Conservation (phyloP, 1,140 invertebrate genomes). For the Nylanderia fulva region DNA sequence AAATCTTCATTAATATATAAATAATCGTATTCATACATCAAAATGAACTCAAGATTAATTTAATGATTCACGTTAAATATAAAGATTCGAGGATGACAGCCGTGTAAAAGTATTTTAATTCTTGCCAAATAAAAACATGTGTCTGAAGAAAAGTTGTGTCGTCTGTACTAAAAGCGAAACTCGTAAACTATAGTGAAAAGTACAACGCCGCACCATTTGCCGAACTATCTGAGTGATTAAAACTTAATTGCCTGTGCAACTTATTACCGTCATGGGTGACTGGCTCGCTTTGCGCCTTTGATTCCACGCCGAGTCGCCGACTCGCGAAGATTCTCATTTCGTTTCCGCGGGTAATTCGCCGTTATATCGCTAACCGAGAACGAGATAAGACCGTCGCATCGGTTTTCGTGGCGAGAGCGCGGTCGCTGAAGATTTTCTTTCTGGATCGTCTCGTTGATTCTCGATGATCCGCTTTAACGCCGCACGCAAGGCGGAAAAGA, state of each 20-base stretch:
- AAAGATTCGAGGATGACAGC: background rate
- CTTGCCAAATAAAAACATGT: background rate
- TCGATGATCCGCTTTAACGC: constrained; percentile 64
- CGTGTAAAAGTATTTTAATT: background rate
- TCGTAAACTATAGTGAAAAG: background rate
- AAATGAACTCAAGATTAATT: background rate
- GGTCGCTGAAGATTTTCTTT: constrained; percentile 26
- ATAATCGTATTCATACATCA: no score
- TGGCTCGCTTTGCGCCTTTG: constrained; percentile 11
- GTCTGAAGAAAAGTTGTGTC: background rate
- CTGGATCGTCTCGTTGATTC: constrained; percentile 42
- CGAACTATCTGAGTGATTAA: constrained; percentile 5
- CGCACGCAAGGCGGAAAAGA: constrained; percentile 5
- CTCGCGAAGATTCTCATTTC: constrained; percentile 29
- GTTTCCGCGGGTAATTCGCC: constrained; percentile 21
- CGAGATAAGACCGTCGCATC: constrained; percentile 39
- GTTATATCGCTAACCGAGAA: constrained; percentile 28
- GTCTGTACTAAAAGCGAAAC: background rate
- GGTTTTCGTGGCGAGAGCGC: constrained; percentile 39
- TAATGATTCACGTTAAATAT: background rate
- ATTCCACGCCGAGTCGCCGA: background rate
- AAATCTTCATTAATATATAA: constrained; percentile 10
- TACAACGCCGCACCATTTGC: background rate
- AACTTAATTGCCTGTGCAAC: constrained; percentile 31
- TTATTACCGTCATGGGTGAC: constrained; percentile 24